Base-by-base conservation (phyloP, 2,888 invertebrate species). In the Brachynemurus nebulosus region DNA sequence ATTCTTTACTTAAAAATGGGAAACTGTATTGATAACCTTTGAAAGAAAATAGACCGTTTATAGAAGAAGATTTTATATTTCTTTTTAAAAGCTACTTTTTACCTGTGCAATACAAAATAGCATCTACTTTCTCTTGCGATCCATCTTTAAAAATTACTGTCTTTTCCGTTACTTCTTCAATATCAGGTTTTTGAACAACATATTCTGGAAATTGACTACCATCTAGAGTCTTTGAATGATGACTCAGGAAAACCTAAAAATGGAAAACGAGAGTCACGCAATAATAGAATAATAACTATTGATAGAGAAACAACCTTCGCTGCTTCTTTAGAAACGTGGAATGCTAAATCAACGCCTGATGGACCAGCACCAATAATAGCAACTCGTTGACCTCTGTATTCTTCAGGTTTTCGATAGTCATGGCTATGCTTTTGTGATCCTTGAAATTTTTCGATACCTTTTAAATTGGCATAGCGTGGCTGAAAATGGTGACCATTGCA, bases 81-180 rank as follows among this genome's bases (percentile, higher is more conserved):
- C n/a, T n/a, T n/a, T n/a, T n/a, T n/a, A n/a, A n/a, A n/a, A n/a
- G n/a, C n/a, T n/a, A 11, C 4, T n/a, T 48, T 47, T 53, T 62
- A 72, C 82, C 83, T 56, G 86, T 86, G 56, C 82, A 83, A 57
- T 77, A 74, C 50, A 86, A 67, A 16, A 84, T 68, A 14, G 70
- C 69, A 55, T 86, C 83, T 11, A 76, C 66, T 8, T 68, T 64
- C 50, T 77, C 71, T 46, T 62, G 65, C 1, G 69, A 69, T 18
- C 69, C 77, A 56, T 84, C 80, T 25, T 66, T 58, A 51, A 86
- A 77, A 18, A 67, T 50, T 6, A 74, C 76, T 2, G 68, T 69
- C 18, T 66, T 67, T 1, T 62, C 54, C 0, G 65, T 63, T 40
- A 77, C 66, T 33, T 61, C 57, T 45, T 62, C 60, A 2, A 78